phyloP scores from a whole-genome alignment of 2,113 vertebrate genomes.

The Seriola rivoliana region DNA sequence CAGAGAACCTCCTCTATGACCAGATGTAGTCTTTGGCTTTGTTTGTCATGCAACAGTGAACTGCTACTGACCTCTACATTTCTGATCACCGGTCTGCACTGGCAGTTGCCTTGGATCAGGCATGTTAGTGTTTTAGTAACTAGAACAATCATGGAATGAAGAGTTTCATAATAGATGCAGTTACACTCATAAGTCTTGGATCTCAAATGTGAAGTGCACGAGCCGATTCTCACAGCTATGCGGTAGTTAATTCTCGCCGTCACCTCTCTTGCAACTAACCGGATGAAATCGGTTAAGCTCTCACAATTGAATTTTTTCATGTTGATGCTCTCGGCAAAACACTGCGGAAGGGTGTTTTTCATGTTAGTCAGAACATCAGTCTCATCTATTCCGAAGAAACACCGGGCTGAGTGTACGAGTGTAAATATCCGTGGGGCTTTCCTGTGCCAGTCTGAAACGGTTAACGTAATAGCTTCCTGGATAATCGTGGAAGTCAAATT shows the following conservation, averaged over 20 bases:
- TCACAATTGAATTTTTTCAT: not conserved
- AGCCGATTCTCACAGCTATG: not conserved
- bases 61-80: not conserved
- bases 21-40: too few species aligned
- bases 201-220: not conserved
- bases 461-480: not conserved
- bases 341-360: not conserved
- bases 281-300: not conserved
- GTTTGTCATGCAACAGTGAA: not conserved
- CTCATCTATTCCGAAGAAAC: not conserved
- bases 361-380: not conserved
- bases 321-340: not conserved
- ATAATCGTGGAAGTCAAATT: not conserved
- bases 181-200: not conserved
- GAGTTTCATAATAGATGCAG: not conserved
- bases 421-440: not conserved
- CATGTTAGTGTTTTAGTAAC: not conserved
- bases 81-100: not conserved
- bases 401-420: not conserved
- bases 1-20: not conserved
- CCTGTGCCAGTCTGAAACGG: not conserved
- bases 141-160: not conserved
- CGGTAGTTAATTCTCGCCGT: not conserved
- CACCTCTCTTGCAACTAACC: not conserved
- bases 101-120: accelerated